Evolutionary conservation across 2,797 vertebrate genomes (phyloP), one percentile per base, ranked within the genome.

Genomic region (Eulemur coronatus): DNA sequence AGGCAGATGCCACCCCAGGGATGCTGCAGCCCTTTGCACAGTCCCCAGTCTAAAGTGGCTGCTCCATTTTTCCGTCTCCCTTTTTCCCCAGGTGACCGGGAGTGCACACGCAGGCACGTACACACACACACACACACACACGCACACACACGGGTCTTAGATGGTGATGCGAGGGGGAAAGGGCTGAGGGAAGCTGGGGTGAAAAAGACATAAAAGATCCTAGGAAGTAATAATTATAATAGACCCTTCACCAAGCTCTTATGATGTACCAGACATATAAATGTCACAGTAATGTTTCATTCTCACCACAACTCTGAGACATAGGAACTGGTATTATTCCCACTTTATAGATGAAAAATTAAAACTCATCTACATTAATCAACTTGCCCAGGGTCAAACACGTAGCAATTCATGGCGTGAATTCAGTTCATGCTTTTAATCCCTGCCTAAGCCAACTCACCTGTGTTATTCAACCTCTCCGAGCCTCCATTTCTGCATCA

Each of bases 1-100:
- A 95, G 85, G 89, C 89, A 89, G 88, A 88, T 67, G 90, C 78
- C 61, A 75, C 76, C 75, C 50, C 61, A 14, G 88, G 69, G 93
- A 76, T 24, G 50, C 55, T 4, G 22, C 57, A 46, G 43, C 80
- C 90, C 59, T 69, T 8, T 33, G 50, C 35, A 17, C 2, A 75
- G 91, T 61, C 72, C 52, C 73, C 79, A 46, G 80, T 4, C 63
- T 72, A 63, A 67, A 92, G 72, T 33, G 38, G 33, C 55, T 70
- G 18, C 48, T 84, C n/a, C 38, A 12, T 26, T 67, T 92, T 72
- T 20, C 6, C 30, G 24, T 4, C 59, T 30, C 43, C 18, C 18
- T 79, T 72, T 57, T 84, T 33, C 70, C 82, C 69, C 12, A 5
- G 12, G 43, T 11, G 38, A 88, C 24, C 2, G 3, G 28, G 9